Evolutionary conservation across 2,797 vertebrate species (phyloP), one percentile per base, ranked within the genome.

Genomic region (Paramormyrops hopkinsi): DNA sequence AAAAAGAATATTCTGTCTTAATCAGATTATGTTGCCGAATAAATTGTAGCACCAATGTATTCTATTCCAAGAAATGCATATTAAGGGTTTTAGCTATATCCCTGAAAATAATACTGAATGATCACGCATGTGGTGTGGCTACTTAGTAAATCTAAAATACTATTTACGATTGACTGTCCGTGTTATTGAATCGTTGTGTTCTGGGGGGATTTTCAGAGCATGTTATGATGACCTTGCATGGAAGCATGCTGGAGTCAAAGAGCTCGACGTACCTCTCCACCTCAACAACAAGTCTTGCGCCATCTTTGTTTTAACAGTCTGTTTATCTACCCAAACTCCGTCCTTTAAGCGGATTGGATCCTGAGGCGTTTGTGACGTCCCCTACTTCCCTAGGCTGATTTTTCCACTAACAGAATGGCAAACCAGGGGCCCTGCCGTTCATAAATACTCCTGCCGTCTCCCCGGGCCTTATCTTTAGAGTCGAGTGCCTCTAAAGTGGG

Each of bases 31-130:
- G 76, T 82, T 82, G 37, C 76, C 41, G 41, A 82, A 44, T 82
- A 82, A 82, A 82, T 46, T 82, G 41, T 82, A 44, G 41, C 19
- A 46, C 76, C 37, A 46, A 46, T 82, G 76, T 82, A 46, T 46
- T 79, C 73, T 79, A 44, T 79, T 82, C 76, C 76, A 22, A 82
- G 19, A 82, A 82, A 82, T 73, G 76, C 76, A 44, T 82, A 82
- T 82, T 82, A 82, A 82, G 41, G 37, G 19, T 44, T 82, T 82
- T 82, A 82, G 41, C 37, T 82, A 82, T 82, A 44, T 46, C 41
- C 76, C 37, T 82, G 41, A 82, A 82, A n/a, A 46, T 79, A 44
- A 79, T 79, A 79, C 37, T 79, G 33, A 82, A 82, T 46, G 41
- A 82, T 44, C 41, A 46, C 76, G 41, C 37, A 82, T 82, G 76